phyloP scores from a whole-genome alignment of 2,888 invertebrate species.

The Chalcosyrphus nemorum region DNA sequence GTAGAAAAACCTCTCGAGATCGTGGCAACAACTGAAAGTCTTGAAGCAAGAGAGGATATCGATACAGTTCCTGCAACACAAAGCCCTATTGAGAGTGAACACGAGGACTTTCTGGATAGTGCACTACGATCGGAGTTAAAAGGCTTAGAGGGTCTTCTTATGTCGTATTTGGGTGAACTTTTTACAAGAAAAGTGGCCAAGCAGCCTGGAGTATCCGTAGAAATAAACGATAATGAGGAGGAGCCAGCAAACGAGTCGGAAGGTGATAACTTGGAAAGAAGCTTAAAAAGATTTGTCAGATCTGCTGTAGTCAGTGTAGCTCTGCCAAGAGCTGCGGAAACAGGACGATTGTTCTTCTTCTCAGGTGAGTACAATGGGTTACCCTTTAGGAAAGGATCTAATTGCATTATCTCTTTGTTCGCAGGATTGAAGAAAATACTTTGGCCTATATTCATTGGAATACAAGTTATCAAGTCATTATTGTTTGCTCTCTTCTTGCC shows the following conservation, averaged over 20 bases:
- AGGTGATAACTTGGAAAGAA: conserved; percentile 83
- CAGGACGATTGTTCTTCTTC: conserved; percentile 86
- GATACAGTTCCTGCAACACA: not conserved
- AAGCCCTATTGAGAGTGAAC: not conserved
- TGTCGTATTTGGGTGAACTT: conserved; percentile 76
- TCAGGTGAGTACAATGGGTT: conserved; percentile 86
- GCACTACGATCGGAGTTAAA: conserved; percentile 75
- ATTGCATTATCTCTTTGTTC: conserved; percentile 76
- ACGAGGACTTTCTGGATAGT: not conserved
- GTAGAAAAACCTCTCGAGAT: no score
- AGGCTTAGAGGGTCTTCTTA: conserved; percentile 77
- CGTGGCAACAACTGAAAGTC: not conserved
- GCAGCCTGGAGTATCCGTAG: conserved; percentile 76
- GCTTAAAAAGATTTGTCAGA: conserved; percentile 79
- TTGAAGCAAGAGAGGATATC: not conserved
- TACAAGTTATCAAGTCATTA: conserved; percentile 91
- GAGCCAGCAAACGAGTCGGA: conserved; percentile 81
- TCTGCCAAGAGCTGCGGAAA: conserved; percentile 84
- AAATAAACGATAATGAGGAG: conserved; percentile 75
- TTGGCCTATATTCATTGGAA: conserved; percentile 90
- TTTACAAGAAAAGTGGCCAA: conserved; percentile 31
- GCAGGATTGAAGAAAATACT: conserved; percentile 92
- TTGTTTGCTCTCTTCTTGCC: conserved; percentile 93
- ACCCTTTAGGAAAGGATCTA: no score
- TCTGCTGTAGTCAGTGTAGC: conserved; percentile 84